Conservation (phyloP, 1,140 invertebrate species). For the Rhopalosiphum padi region DNA sequence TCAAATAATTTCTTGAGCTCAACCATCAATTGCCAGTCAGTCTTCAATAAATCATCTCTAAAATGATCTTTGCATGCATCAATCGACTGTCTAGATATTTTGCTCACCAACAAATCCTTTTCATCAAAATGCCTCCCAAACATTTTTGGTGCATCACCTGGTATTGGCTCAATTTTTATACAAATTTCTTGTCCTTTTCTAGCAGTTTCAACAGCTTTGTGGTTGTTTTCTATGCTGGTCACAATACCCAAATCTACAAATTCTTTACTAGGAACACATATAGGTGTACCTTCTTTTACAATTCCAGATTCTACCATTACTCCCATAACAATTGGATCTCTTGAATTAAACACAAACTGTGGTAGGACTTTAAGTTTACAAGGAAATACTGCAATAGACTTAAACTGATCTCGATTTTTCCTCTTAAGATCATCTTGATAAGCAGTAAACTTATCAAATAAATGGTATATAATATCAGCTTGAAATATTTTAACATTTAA, state of each 20-base stretch:
- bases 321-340: constrained; percentile 97
- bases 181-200: constrained; percentile 98
- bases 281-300: constrained; percentile 93
- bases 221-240: constrained; percentile 90
- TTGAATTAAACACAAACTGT: constrained; percentile 95
- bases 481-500: constrained; percentile 97
- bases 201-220: constrained; percentile 89
- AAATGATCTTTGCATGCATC: constrained; percentile 99
- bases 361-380: constrained; percentile 79
- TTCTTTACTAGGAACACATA: constrained; percentile 97
- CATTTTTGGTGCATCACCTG: constrained; percentile 97
- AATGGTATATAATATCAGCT: constrained; percentile 99
- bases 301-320: constrained; percentile 96
- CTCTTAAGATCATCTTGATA: constrained; percentile 94
- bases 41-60: constrained; percentile 93
- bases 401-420: constrained; percentile 93
- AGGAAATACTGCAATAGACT: constrained; percentile 96
- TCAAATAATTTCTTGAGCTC: constrained; percentile 98
- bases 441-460: constrained; percentile 96
- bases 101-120: constrained; percentile 93
- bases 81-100: constrained; percentile 97
- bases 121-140: constrained; percentile 98
- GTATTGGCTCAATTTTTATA: constrained; percentile 96
- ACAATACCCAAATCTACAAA: constrained; percentile 94
- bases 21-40: constrained; percentile 97